A percentile compares a stretch with the other conserved stretches of the same genome.
Conservation (phyloP, 35 echinoderm and acorn worm species). For the Strongylocentrotus purpuratus region DNA sequence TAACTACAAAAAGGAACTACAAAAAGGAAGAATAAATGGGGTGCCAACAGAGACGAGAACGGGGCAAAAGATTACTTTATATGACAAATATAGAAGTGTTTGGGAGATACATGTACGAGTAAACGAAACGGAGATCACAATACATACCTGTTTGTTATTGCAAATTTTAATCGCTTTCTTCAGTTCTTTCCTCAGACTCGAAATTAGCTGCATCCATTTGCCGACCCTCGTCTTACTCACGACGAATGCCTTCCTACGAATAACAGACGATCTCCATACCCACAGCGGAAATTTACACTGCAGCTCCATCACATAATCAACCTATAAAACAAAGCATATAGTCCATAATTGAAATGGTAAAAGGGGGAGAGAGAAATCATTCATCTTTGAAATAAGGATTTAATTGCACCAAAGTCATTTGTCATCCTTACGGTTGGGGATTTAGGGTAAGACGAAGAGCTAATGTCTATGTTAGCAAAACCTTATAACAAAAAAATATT, state of each 20-base stretch:
- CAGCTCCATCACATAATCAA: conserved; percentile 12
- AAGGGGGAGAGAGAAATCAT: background rate
- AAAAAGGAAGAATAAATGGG: background rate
- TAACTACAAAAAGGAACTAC: too few relatives aligned
- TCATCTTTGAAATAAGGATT: too few relatives aligned
- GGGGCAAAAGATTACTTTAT: too few relatives aligned
- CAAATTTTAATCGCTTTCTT: background rate
- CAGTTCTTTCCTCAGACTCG: background rate
- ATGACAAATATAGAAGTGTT: too few relatives aligned
- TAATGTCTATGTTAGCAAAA: too few relatives aligned
- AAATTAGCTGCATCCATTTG: background rate
- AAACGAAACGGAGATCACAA: background rate
- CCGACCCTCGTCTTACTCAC: background rate
- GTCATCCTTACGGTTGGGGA: too few relatives aligned
- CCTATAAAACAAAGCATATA: background rate
- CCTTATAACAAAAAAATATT: too few relatives aligned
- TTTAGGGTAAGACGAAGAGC: too few relatives aligned
- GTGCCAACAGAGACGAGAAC: background rate
- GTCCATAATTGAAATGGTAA: background rate
- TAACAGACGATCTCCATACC: conserved; percentile 3
- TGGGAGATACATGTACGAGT: background rate
- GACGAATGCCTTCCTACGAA: background rate
- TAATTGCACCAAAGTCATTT: too few relatives aligned
- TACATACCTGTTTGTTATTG: conserved; percentile 8
- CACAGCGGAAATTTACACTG: conserved; percentile 10